Evolutionary conservation across 2,797 vertebrate species (phyloP).

Genomic region (Hoplostethus mediterraneus): DNA sequence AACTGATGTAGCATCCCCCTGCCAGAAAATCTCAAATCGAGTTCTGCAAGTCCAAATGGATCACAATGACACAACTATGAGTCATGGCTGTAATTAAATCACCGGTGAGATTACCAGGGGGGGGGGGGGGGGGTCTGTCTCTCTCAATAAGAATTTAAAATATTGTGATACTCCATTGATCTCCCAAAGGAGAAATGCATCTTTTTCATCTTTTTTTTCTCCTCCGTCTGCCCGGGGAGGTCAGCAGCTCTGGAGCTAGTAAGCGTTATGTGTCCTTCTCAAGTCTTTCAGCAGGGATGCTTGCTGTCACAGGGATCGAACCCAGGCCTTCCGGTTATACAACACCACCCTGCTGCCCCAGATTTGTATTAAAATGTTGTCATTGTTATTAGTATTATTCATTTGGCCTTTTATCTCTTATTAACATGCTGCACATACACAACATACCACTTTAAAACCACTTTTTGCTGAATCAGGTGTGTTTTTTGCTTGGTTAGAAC

Average conservation of each 20-base stretch:
- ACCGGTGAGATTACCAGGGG: not conserved
- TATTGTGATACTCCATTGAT: not conserved
- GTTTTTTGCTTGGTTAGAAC: not conserved
- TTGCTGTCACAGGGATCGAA: no score
- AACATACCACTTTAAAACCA: not conserved
- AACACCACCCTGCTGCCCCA: no score
- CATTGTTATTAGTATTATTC: not conserved
- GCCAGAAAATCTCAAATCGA: constrained; percentile 5
- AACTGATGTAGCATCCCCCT: not conserved
- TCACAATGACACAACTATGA: constrained; percentile 20
- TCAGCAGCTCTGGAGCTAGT: no score
- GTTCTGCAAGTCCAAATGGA: constrained; percentile 3
- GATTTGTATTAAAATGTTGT: no score
- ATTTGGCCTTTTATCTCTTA: no score
- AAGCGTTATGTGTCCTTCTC: not conserved
- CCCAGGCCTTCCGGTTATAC: no score
- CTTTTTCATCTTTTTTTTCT: not conserved
- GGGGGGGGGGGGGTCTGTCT: not conserved
- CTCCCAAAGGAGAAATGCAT: not conserved
- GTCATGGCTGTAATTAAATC: constrained; percentile 7
- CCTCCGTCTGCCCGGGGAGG: no score
- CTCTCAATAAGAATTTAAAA: not conserved
- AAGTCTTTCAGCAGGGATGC: constrained; percentile 4
- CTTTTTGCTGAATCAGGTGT: constrained; percentile 37
- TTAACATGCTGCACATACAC: no score